Evolutionary conservation across 30 jellyfish, hydroid and myxozoan genomes (phyloP).

Genomic region (Sanderia malayensis): DNA sequence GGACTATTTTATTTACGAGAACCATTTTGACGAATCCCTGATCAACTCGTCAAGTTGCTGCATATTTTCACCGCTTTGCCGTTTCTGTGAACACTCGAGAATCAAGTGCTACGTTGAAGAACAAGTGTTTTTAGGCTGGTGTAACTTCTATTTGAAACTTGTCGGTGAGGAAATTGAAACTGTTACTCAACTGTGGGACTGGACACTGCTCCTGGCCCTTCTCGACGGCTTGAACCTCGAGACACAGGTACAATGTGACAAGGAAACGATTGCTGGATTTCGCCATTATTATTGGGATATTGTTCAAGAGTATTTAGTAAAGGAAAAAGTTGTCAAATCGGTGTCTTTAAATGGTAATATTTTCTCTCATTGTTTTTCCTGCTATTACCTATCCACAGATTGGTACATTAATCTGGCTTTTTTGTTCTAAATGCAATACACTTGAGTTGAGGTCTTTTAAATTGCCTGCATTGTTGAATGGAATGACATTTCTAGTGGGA

Average conservation of each 20-base stretch:
- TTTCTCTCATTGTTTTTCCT: too few species aligned
- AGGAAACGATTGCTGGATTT: conserved; percentile 10
- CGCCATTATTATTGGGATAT: conserved; percentile 58
- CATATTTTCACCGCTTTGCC: conserved; percentile 50
- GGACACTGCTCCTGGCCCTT: conserved; percentile 59
- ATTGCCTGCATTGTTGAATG: too few species aligned
- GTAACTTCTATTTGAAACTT: conserved; percentile 65
- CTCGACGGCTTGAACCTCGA: conserved; percentile 70
- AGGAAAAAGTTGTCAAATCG: conserved; percentile 60
- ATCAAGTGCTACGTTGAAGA: conserved; percentile 72
- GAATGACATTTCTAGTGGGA: too few species aligned
- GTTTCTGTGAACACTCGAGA: conserved; percentile 41
- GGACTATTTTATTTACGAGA: conserved; percentile 57
- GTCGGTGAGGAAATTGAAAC: conserved; percentile 56
- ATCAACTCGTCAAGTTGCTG: conserved; percentile 39
- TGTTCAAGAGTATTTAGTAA: conserved; percentile 63
- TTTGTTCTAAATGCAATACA: too few species aligned
- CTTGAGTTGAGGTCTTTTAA: too few species aligned
- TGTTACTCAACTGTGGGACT: conserved; percentile 69
- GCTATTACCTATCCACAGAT: too few species aligned
- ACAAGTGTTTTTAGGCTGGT: conserved; percentile 78
- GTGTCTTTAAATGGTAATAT: conserved; percentile 18
- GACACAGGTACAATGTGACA: conserved; percentile 6
- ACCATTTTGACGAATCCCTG: conserved; percentile 34
- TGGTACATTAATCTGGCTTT: too few species aligned